phyloP scores from a whole-genome alignment of 2,113 vertebrate species.

The Dicerorhinus sumatrensis region DNA sequence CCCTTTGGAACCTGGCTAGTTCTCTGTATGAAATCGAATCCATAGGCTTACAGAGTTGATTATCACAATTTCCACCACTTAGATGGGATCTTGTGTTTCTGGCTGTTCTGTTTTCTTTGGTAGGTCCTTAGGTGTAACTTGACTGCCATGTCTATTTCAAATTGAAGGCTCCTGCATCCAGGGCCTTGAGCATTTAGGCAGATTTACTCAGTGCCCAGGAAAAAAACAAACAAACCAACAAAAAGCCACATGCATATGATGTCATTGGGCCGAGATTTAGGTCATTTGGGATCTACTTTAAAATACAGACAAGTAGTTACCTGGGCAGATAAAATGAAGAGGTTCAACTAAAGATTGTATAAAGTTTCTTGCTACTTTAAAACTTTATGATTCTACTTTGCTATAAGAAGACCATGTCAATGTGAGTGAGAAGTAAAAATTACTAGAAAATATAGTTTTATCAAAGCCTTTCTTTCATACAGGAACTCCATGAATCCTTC shows the following conservation, averaged over 20 bases:
- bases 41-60: background rate
- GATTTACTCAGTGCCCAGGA: background rate
- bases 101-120: background rate
- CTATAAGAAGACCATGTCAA: background rate
- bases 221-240: background rate
- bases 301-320: background rate
- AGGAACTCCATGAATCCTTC: background rate
- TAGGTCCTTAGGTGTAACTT: background rate
- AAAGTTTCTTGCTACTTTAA: background rate
- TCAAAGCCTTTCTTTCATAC: background rate
- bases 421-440: background rate
- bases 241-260: background rate
- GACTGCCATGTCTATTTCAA: background rate
- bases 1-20: background rate
- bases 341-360: background rate
- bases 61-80: background rate
- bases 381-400: slow-evolving; percentile 20
- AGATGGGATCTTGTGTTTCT: background rate
- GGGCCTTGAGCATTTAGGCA: background rate
- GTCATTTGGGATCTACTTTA: background rate
- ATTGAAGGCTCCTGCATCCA: background rate
- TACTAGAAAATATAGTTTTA: background rate
- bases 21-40: background rate
- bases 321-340: background rate
- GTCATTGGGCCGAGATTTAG: background rate